phyloP scores from a whole-genome alignment of 2,888 invertebrate species.

The Eutolmus rufibarbis region DNA sequence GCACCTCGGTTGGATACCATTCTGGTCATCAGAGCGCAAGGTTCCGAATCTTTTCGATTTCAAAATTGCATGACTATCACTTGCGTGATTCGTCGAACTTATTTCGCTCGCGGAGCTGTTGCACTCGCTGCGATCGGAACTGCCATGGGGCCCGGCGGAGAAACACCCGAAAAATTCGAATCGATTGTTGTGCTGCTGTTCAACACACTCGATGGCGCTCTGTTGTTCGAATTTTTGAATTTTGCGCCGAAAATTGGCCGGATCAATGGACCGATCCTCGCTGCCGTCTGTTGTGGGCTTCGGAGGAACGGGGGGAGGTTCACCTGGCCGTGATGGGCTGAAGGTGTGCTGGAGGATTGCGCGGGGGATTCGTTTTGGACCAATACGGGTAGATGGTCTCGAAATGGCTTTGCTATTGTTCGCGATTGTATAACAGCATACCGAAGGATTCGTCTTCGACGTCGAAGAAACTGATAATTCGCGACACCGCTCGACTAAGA shows the following conservation, averaged over 20 bases:
- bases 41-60: neutral
- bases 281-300: neutral
- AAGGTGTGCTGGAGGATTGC: conserved; percentile 38
- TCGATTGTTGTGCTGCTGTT: conserved; percentile 34
- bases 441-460: conserved; percentile 51
- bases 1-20: neutral
- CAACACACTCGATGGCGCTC: conserved; percentile 2
- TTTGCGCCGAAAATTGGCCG: conserved; percentile 53
- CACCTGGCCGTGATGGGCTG: neutral
- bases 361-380: conserved; percentile 42
- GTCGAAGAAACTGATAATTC: conserved; percentile 42
- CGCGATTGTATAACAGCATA: conserved; percentile 59
- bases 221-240: conserved; percentile 53
- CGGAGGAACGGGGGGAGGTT: conserved; percentile 14
- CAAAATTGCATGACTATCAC: conserved; percentile 44
- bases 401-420: conserved; percentile 47
- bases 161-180: conserved; percentile 54
- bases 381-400: conserved; percentile 40
- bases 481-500: conserved; percentile 46
- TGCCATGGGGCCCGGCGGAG: conserved; percentile 46
- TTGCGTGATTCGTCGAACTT: conserved; percentile 27
- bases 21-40: conserved; percentile 21
- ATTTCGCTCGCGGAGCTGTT: conserved; percentile 44
- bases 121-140: conserved; percentile 46
- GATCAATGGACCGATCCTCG: conserved; percentile 48